A percentile compares a stretch with the other conserved stretches of the same genome.
Conservation (phyloP, 2,888 invertebrate genomes). For the Polylopha cassiicola region DNA sequence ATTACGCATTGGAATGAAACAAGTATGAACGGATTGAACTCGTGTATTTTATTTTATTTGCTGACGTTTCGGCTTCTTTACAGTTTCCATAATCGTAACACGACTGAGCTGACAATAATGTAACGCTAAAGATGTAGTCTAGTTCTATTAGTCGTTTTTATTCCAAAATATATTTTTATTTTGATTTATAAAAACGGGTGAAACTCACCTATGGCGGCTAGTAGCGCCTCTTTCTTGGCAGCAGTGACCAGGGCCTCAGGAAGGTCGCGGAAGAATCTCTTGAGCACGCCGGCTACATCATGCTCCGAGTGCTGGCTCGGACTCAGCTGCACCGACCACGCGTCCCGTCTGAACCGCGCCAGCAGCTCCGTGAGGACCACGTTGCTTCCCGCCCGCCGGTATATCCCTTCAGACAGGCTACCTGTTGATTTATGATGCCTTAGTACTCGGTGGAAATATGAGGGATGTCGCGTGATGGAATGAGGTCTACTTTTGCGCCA, state of each 20-base stretch:
- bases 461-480: too few relatives aligned
- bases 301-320: constrained; percentile 87
- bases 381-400: constrained; percentile 88
- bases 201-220: constrained; percentile 79
- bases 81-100: too few relatives aligned
- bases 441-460: background rate
- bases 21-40: too few relatives aligned
- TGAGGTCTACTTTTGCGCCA: too few relatives aligned
- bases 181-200: background rate
- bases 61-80: too few relatives aligned
- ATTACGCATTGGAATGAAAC: too few relatives aligned
- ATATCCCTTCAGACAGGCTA: constrained; percentile 91
- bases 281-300: constrained; percentile 91
- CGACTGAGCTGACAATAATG: too few relatives aligned
- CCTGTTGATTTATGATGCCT: constrained; percentile 63
- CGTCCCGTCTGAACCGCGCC: constrained; percentile 86
- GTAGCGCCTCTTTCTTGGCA: constrained; percentile 81
- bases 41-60: too few relatives aligned
- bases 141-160: too few relatives aligned
- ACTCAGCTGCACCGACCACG: constrained; percentile 90
- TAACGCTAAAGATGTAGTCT: too few relatives aligned
- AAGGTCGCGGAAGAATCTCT: constrained; percentile 92
- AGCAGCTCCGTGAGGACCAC: constrained; percentile 84
- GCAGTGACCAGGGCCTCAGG: constrained; percentile 89
- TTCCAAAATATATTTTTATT: too few relatives aligned